These are phyloP conservation scores for Pteromalus puparum DNA, from an alignment of 1,140 invertebrate genomes.

Conservation along the genomic window DNA sequence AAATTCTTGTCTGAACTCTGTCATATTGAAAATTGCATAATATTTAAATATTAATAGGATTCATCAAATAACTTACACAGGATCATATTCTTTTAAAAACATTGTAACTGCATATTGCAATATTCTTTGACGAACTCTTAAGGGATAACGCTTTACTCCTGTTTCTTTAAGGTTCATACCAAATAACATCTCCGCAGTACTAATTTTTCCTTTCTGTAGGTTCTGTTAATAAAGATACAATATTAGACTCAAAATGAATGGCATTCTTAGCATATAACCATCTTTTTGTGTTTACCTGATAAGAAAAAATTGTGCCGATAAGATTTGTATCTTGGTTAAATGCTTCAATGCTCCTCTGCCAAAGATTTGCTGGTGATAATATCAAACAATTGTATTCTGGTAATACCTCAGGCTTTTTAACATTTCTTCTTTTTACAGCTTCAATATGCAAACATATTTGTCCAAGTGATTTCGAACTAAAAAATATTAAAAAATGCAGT, in stretches of 20 bases:
- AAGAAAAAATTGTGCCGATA: constrained; percentile 86
- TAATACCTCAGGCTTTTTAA: constrained; percentile 79
- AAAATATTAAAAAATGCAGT: neutral
- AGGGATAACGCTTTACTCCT: constrained; percentile 90
- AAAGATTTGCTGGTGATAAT: constrained; percentile 95
- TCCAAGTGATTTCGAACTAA: constrained; percentile 81
- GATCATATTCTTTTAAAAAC: constrained; percentile 87
- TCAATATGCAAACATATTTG: constrained; percentile 93
- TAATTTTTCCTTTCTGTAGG: constrained; percentile 86
- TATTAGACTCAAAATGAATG: constrained; percentile 43
- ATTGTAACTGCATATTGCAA: constrained; percentile 94
- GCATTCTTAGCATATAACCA: neutral
- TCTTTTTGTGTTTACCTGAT: constrained; percentile 79
- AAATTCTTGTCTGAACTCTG: neutral
- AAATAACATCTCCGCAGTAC: constrained; percentile 92
- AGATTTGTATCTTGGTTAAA: constrained; percentile 87
- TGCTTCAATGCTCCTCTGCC: constrained; percentile 87
- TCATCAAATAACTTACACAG: constrained; percentile 76
- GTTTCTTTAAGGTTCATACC: constrained; percentile 93
- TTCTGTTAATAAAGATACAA: constrained; percentile 75
- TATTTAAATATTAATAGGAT: neutral
- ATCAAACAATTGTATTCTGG: constrained; percentile 94
- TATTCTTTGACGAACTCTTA: constrained; percentile 87
- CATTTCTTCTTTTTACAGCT: constrained; percentile 80
- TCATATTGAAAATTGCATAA: neutral